Evolutionary conservation across 2,113 vertebrate genomes (phyloP).

Genomic region (Asarcornis scutulata): DNA sequence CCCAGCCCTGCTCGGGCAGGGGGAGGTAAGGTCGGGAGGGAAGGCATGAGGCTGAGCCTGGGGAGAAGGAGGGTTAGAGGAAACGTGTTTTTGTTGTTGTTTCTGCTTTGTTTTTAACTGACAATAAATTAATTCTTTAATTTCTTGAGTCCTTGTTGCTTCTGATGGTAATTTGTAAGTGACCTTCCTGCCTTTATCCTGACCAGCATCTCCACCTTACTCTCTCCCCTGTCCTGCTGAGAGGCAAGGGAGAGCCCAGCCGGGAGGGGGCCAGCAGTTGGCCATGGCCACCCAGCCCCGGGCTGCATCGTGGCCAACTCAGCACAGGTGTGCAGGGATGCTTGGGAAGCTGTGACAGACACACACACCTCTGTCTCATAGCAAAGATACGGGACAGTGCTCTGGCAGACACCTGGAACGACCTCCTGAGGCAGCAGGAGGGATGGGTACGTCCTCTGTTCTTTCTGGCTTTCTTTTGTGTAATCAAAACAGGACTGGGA

Average conservation of each 20-base stretch:
- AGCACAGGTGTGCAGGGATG: neutral
- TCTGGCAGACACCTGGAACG: neutral
- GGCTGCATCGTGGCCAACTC: neutral
- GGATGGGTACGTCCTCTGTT: neutral
- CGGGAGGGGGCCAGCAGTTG: neutral
- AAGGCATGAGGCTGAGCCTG: neutral
- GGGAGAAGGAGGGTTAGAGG: neutral
- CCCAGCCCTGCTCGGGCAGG: too few relatives aligned
- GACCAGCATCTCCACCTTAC: neutral
- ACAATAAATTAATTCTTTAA: neutral
- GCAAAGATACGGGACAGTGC: neutral
- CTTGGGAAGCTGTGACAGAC: neutral
- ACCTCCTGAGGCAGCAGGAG: neutral
- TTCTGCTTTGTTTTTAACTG: neutral
- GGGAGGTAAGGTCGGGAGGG: fast-evolving
- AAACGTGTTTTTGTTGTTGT: neutral
- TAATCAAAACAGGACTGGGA: neutral
- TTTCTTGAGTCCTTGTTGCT: neutral
- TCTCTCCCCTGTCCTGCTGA: fast-evolving
- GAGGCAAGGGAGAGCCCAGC: neutral
- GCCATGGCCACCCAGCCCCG: fast-evolving
- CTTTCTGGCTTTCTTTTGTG: too few relatives aligned
- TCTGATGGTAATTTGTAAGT: neutral
- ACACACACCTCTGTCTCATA: fast-evolving
- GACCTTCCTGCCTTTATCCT: neutral